Conservation (phyloP, 2,888 invertebrate genomes). For the Dryococelus australis region DNA sequence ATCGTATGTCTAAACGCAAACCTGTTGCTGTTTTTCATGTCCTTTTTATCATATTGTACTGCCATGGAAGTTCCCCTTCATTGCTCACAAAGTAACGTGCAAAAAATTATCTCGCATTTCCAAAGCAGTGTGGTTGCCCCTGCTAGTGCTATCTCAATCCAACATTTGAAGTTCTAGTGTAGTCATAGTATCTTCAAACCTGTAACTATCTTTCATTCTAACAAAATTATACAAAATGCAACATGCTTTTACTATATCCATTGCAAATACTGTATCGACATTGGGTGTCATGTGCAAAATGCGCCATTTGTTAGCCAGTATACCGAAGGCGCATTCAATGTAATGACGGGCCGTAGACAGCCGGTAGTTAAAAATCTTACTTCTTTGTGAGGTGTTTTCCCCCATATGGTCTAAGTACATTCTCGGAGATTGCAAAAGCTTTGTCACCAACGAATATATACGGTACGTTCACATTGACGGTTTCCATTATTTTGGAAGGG, state of each 20-base stretch:
- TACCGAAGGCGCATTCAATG: not conserved
- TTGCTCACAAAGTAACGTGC: not conserved
- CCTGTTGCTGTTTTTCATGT: too few species aligned
- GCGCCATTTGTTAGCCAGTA: not conserved
- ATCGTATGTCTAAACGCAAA: too few species aligned
- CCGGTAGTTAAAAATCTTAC: not conserved
- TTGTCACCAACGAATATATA: not conserved
- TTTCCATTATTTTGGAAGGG: not conserved
- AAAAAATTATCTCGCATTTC: not conserved
- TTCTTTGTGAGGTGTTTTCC: too few species aligned
- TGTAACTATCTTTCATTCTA: not conserved
- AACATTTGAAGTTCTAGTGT: not conserved
- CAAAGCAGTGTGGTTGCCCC: not conserved
- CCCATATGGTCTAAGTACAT: not conserved
- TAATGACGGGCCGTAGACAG: not conserved
- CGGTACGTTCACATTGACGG: not conserved
- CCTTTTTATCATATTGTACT: not conserved
- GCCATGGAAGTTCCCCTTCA: not conserved
- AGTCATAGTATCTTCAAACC: not conserved
- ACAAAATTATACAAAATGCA: not conserved
- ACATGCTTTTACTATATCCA: not conserved
- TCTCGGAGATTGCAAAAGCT: not conserved
- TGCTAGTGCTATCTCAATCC: not conserved
- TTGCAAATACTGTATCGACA: not conserved
- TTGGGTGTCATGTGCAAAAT: constrained; percentile 4